Conservation (phyloP, 2,113 vertebrate species). For the Chelonoidis abingdonii region DNA sequence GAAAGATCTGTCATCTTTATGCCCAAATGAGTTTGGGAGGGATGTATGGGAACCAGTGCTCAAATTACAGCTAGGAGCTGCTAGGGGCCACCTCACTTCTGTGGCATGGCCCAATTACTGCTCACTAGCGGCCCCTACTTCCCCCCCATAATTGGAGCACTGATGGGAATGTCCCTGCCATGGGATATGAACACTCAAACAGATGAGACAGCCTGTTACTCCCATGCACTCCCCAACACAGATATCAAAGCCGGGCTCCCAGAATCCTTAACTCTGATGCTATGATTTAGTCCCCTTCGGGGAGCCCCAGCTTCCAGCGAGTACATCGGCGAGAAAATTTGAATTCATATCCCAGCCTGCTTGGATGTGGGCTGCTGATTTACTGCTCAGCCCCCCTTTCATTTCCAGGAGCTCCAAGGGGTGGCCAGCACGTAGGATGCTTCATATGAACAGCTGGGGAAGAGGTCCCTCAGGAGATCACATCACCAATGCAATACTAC, state of each 20-base stretch:
- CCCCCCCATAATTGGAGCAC: background rate
- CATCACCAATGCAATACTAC: background rate
- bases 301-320: background rate
- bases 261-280: background rate
- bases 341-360: background rate
- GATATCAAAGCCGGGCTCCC: background rate
- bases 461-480: too few relatives aligned
- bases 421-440: background rate
- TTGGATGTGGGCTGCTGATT: background rate
- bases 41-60: background rate
- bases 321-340: background rate
- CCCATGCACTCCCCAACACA: background rate
- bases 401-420: background rate
- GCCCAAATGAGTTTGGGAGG: background rate
- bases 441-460: too few relatives aligned
- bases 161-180: background rate
- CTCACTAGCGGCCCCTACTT: background rate
- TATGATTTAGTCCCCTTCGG: fast-evolving
- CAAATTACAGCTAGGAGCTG: background rate
- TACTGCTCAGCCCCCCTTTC: background rate
- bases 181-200: background rate
- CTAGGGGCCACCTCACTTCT: background rate
- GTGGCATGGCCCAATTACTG: too few relatives aligned
- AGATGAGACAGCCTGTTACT: background rate
- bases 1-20: background rate